Percentiles rank a stretch among this genome's conserved stretches.
phyloP scores from a whole-genome alignment of 2,113 vertebrate genomes.

The Gobius niger region DNA sequence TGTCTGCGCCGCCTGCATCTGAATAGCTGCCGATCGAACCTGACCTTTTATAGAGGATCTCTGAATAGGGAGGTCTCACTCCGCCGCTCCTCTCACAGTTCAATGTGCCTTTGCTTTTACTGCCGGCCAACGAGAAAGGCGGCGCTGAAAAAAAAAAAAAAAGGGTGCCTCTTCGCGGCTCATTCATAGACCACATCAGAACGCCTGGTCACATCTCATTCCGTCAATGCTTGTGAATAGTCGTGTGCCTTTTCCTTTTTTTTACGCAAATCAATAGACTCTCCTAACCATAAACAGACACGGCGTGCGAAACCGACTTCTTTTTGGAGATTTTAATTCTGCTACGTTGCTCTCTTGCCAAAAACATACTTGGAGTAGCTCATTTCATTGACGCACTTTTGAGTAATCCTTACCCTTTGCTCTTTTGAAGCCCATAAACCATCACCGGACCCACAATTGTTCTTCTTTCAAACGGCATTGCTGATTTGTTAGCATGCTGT shows the following conservation, averaged over 20 bases:
- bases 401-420: too few relatives aligned
- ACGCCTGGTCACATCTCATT: background rate
- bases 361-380: too few relatives aligned
- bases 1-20: constrained; percentile 41
- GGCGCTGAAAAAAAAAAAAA: background rate
- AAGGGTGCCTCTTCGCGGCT: constrained; percentile 4
- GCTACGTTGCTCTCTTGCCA: too few relatives aligned
- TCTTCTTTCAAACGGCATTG: too few relatives aligned
- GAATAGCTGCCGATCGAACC: constrained; percentile 47
- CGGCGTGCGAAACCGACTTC: too few relatives aligned
- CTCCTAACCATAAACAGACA: background rate
- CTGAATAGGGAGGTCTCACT: constrained; percentile 18
- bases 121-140: constrained; percentile 14
- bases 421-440: too few relatives aligned
- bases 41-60: constrained; percentile 43
- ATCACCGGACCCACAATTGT: too few relatives aligned
- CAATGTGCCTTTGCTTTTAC: constrained; percentile 11
- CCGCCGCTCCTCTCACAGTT: constrained; percentile 7
- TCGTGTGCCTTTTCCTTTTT: background rate
- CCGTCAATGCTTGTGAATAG: background rate
- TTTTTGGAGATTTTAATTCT: too few relatives aligned
- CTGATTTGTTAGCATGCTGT: too few relatives aligned
- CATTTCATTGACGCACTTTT: too few relatives aligned
- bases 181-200: background rate
- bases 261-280: background rate